Conservation (phyloP, 1,140 invertebrate genomes). For the Helicorthomorpha holstii region DNA sequence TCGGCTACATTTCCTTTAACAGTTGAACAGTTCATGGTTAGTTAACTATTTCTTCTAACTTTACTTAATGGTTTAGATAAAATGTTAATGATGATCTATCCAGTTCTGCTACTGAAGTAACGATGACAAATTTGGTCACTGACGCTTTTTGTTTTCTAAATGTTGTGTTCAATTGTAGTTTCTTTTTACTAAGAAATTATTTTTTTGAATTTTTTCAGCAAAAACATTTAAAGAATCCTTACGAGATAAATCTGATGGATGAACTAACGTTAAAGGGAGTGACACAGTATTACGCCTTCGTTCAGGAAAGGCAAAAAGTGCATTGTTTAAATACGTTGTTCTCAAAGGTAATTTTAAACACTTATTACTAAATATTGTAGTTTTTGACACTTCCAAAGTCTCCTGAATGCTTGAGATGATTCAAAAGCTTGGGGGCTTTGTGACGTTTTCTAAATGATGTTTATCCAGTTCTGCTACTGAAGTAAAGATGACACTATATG, state of each 20-base stretch:
- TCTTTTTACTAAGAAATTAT: background rate
- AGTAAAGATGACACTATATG: background rate
- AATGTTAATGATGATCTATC: background rate
- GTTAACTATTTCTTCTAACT: constrained; percentile 12
- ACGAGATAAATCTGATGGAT: constrained; percentile 99
- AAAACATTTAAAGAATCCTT: constrained; percentile 88
- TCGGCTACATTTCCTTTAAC: constrained; percentile 98
- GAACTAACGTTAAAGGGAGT: constrained; percentile 98
- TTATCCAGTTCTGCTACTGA: background rate
- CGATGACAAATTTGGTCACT: background rate
- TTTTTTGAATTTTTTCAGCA: constrained; percentile 31
- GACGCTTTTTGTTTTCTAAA: too few species aligned
- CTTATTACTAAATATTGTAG: too few species aligned
- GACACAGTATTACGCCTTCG: constrained; percentile 99
- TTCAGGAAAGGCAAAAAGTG: constrained; percentile 99
- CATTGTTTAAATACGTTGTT: constrained; percentile 99
- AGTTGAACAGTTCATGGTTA: constrained; percentile 95
- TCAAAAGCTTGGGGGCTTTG: too few species aligned
- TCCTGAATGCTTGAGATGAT: too few species aligned
- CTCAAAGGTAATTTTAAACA: constrained; percentile 78
- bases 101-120: background rate
- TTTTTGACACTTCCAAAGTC: too few species aligned
- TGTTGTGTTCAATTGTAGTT: background rate
- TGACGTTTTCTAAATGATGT: too few species aligned
- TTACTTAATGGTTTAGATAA: background rate